Conservation (phyloP, 2,113 vertebrate genomes). For the Brachypodius melanocephalos region DNA sequence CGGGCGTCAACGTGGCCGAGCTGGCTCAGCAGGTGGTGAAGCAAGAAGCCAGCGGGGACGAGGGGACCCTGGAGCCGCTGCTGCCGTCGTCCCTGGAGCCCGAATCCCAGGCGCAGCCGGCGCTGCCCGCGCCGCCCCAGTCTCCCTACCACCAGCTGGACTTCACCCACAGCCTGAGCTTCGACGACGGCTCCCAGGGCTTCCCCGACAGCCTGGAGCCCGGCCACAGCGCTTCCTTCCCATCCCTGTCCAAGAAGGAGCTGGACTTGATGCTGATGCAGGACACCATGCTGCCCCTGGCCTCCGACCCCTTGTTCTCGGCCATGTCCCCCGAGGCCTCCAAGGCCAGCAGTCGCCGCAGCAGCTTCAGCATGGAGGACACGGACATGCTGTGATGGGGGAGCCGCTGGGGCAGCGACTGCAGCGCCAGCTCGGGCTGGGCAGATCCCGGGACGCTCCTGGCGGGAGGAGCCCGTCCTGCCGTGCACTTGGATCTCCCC, state of each 20-base stretch:
- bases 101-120: conserved; percentile 53
- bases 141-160: conserved; percentile 83
- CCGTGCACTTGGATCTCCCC: background rate
- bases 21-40: conserved; percentile 84
- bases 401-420: background rate
- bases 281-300: conserved; percentile 89
- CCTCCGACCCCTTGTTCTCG: conserved; percentile 90
- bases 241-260: conserved; percentile 82
- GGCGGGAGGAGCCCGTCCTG: background rate
- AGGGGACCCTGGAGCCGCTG: conserved; percentile 68
- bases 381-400: conserved; percentile 86
- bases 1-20: conserved; percentile 81
- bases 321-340: conserved; percentile 93
- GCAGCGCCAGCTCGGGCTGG: background rate
- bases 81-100: conserved; percentile 69
- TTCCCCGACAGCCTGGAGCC: conserved; percentile 83
- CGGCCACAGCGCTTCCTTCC: conserved; percentile 80
- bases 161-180: conserved; percentile 87
- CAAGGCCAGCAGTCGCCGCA: conserved; percentile 92
- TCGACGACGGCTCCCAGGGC: conserved; percentile 80
- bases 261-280: conserved; percentile 94
- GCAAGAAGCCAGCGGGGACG: conserved; percentile 83
- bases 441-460: background rate
- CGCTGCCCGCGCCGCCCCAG: conserved; percentile 69
- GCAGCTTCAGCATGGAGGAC: conserved; percentile 99